Base-by-base conservation (phyloP, 2,888 invertebrate genomes). In the Leucophenga maculata region DNA sequence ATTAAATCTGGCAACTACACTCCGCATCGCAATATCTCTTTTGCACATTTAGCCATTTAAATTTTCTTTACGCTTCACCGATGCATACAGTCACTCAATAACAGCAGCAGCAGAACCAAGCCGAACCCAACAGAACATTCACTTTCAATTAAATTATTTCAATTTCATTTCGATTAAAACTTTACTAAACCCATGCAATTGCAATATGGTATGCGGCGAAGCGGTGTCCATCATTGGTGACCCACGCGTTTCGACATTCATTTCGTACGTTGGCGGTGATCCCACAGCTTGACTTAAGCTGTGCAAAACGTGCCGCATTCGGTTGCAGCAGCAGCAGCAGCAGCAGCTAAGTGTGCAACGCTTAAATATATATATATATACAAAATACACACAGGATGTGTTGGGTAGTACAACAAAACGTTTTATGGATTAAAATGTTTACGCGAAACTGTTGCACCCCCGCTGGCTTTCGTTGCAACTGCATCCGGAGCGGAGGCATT, bases 381-480 rank as follows among this genome's bases (percentile, higher is more conserved):
- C 50, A 50, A 50, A 50, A 18, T 18, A 18, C 16, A 18, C 16
- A 16, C 50, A 18, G 50, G 9, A 50, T 4, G 50, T 50, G 50
- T 18, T 3, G n/a, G 22, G n/a, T 1, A 16, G 50, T 3, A n/a
- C 20, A 64, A 68, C 67, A 60, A 60, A 68, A 68, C 60, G 60
- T 54, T 68, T 60, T 60, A 60, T 60, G 60, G 67, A 68, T 68
- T 68, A 68, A 68, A 60, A 68, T 68, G 67, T 68, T 68, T 60
- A 59, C 60, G 67, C 60, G 67, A 68, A 68, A 50, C 52, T 60
- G 60, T 60, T 68, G 59, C 46, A 26, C 20, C 57, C 8, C 57
- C 18, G 16, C 48, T 67, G 67, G 67, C 52, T 68, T 52, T 68
- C 16, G 13, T 50, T 50, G n/a, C 2, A 50, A 50, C 50, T n/a